A percentile compares a stretch with the other conserved stretches of the same genome.
phyloP scores from a whole-genome alignment of 2,888 invertebrate genomes.

The Neoscelio sp. region DNA sequence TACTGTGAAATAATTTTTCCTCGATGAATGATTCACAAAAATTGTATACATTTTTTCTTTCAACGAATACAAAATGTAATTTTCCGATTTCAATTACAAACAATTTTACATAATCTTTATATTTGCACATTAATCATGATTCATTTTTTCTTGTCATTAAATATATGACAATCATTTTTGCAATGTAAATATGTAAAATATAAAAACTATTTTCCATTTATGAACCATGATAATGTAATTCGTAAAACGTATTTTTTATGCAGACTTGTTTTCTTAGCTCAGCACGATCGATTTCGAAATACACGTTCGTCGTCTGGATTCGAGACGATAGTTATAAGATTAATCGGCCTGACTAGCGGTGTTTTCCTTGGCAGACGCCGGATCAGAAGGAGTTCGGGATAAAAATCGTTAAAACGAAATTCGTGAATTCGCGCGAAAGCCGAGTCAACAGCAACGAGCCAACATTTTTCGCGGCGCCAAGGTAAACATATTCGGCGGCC shows the following conservation, averaged over 20 bases:
- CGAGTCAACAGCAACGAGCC: slow-evolving; percentile 2
- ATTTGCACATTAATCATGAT: no score
- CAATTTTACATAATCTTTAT: no score
- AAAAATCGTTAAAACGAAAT: slow-evolving; percentile 69
- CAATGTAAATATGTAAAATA: slow-evolving; percentile 38
- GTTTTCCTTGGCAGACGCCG: slow-evolving; percentile 69
- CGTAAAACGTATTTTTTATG: slow-evolving; percentile 59
- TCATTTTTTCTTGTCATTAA: neutral
- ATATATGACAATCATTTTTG: slow-evolving; percentile 25
- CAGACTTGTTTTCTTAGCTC: slow-evolving; percentile 66
- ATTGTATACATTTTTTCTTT: no score
- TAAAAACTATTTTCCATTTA: slow-evolving; percentile 61
- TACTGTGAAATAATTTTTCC: no score
- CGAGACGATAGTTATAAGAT: slow-evolving; percentile 68
- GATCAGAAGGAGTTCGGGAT: slow-evolving; percentile 66
- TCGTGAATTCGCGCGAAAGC: slow-evolving; percentile 71
- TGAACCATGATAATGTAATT: slow-evolving; percentile 54
- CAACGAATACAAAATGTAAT: no score
- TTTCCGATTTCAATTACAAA: no score
- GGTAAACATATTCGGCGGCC: slow-evolving; percentile 41
- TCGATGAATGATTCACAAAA: no score
- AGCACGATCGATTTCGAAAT: slow-evolving; percentile 68
- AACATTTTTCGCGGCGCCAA: slow-evolving; percentile 22
- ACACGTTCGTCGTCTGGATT: slow-evolving; percentile 66
- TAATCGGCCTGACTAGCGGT: slow-evolving; percentile 68